Percentiles rank a stretch among this genome's conserved stretches.
These are phyloP conservation scores for Sebastes elongatus DNA, from an alignment of 2,797 vertebrate species.

Conservation along the genomic window DNA sequence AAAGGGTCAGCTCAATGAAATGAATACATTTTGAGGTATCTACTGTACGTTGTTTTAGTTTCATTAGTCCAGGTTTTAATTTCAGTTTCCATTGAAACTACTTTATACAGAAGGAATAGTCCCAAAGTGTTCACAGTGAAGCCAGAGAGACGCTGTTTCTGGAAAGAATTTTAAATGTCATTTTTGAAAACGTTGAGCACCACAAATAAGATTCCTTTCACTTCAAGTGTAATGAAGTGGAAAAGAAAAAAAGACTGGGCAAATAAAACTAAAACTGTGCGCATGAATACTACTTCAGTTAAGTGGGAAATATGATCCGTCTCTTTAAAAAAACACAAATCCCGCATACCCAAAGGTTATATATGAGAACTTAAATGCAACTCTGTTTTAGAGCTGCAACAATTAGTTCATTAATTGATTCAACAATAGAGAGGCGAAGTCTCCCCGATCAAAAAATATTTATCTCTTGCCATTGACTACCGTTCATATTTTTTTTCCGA, in stretches of 20 bases:
- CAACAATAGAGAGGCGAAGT: no score
- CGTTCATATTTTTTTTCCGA: no score
- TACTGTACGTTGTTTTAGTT: not conserved
- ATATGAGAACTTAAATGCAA: no score
- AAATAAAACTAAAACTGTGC: no score
- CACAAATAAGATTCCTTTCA: not conserved
- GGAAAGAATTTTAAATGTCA: not conserved
- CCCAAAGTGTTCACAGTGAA: not conserved
- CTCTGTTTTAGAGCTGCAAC: no score
- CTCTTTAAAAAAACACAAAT: no score
- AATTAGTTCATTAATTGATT: no score
- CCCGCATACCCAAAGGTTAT: no score
- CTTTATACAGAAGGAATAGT: not conserved
- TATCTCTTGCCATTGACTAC: no score
- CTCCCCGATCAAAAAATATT: no score
- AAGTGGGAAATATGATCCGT: no score
- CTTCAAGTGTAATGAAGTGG: not conserved
- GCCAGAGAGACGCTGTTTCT: not conserved
- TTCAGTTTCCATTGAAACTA: not conserved
- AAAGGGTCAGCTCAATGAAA: not conserved
- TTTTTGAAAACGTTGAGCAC: not conserved
- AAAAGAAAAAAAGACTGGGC: not conserved
- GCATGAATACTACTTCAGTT: no score
- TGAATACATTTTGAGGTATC: not conserved
- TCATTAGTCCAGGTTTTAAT: not conserved